Evolutionary conservation across 2,888 invertebrate species (phyloP).

Genomic region (Tanypteryx hageni): DNA sequence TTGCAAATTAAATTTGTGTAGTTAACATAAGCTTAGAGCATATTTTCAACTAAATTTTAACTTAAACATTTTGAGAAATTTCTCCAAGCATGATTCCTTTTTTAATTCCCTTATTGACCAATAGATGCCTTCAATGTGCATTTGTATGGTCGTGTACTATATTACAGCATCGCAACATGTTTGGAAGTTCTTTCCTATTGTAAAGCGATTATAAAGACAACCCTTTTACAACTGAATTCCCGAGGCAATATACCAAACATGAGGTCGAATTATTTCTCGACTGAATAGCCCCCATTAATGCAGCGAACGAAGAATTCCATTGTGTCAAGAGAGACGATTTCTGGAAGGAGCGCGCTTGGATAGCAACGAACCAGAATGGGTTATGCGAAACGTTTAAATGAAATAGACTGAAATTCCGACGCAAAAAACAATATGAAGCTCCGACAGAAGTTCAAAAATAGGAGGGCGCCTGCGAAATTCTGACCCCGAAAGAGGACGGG

Average conservation of each 20-base stretch:
- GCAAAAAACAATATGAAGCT: neutral
- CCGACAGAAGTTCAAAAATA: neutral
- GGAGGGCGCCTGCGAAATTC: neutral
- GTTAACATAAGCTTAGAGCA: no score
- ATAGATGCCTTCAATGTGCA: no score
- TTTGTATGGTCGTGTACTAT: no score
- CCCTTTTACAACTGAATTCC: neutral
- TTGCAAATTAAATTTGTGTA: neutral
- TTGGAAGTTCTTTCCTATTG: neutral
- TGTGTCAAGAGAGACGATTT: neutral
- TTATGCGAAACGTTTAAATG: neutral
- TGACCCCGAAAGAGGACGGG: neutral
- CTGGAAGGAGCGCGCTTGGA: neutral
- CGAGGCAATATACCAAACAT: neutral
- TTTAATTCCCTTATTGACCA: no score
- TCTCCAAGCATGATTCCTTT: no score
- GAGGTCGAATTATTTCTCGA: slow-evolving; percentile 32
- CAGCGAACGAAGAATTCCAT: slow-evolving; percentile 29
- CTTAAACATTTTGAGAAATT: no score
- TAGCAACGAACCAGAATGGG: neutral
- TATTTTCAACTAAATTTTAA: no score
- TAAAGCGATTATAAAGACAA: neutral
- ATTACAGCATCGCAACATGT: no score
- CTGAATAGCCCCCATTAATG: slow-evolving; percentile 41
- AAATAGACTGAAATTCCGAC: neutral